Evolutionary conservation across 2,113 vertebrate genomes (phyloP), one percentile per base, ranked within the genome.

Genomic region (Narcine bancroftii): DNA sequence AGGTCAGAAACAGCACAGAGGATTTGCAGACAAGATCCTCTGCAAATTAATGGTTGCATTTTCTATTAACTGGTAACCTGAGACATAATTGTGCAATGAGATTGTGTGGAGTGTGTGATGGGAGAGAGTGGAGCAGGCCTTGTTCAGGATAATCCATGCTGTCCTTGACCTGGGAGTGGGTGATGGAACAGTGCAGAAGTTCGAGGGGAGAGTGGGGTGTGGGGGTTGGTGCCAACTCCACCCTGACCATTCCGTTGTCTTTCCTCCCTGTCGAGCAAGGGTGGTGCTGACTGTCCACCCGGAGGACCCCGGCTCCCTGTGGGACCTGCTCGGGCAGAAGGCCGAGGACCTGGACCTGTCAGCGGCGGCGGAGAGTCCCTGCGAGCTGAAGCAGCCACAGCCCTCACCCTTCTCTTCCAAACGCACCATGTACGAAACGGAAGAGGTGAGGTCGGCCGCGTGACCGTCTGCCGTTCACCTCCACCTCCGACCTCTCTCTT

Each of bases 371-470:
- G 97, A 98, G 94, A 98, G 96, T 92, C 97, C 97, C 1, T 98
- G 97, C 65, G 97, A 98, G 93, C 94, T 98, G 73, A 95, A 93
- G 53, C 95, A 97, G 92, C 97, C 97, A 0, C 96, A 96, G 93
- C 97, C 97, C 92, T 98, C 97, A 0, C 97, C 98, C 0, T 98
- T 98, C 94, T 98, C 97, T 72, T 98, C 98, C 93, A 98, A 97
- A 94, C 96, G 97, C 93, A 98, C 97, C 92, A 98, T 98, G 98
- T 98, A 97, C 63, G 98, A 98, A 94, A 97, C 97, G 0, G 98
- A 98, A 92, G 98, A 98, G 97, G 98, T 98, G 73, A 3, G 93
- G 0, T 0, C 11, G 69, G 4, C n/a, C 33, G 5, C 6, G 10
- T 7, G 0, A 10, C 3, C 6, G 17, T 5, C 29, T 36, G 5